A percentile compares a stretch with the other conserved stretches of the same genome.
These are phyloP conservation scores for Teleopsis dalmanni DNA, from an alignment of 1,140 invertebrate species.

Conservation along the genomic window DNA sequence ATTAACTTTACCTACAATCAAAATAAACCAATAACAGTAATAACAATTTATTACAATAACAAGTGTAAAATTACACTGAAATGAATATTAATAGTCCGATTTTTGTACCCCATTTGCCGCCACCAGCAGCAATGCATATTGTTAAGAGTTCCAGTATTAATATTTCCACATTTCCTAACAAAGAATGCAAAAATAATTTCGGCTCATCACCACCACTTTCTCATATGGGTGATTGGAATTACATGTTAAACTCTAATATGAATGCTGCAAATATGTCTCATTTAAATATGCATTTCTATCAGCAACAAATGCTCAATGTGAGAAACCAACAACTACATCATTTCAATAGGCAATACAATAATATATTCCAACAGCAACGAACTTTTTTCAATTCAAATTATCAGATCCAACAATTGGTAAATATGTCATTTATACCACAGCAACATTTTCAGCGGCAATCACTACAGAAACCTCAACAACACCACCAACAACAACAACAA, in stretches of 20 bases:
- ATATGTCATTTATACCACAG: neutral
- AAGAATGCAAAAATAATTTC: no score
- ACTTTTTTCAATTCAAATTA: neutral
- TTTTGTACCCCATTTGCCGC: conserved; percentile 6
- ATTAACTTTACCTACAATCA: neutral
- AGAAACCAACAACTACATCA: conserved; percentile 1
- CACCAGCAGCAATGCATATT: neutral
- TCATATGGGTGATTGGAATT: no score
- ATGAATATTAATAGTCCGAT: conserved; percentile 8
- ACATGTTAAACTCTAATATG: no score
- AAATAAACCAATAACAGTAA: neutral
- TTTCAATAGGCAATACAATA: neutral
- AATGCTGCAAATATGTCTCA: no score
- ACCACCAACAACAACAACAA: conserved; percentile 1
- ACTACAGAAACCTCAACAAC: neutral
- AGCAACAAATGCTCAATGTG: conserved; percentile 1
- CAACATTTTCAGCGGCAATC: conserved; percentile 1
- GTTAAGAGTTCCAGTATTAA: neutral
- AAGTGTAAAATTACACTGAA: neutral
- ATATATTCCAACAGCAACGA: conserved; percentile 2
- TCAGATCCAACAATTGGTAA: neutral
- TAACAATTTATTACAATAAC: neutral
- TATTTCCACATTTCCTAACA: no score
- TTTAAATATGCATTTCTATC: no score
- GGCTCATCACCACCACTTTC: no score